Base-by-base conservation (phyloP, 1,140 invertebrate genomes). In the Caenorhabditis briggsae region DNA sequence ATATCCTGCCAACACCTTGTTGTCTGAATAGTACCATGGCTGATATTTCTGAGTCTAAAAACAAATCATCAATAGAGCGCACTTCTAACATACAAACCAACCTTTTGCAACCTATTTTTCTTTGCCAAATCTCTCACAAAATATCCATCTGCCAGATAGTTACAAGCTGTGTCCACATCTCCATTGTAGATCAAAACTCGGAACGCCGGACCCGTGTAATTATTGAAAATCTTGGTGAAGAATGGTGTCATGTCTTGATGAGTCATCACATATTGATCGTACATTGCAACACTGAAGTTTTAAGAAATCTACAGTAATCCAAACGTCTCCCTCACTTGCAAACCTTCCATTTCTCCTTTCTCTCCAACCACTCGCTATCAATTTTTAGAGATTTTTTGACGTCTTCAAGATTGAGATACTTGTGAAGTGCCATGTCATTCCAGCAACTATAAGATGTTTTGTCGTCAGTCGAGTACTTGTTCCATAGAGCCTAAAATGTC, bases 101-200 rank as follows among this genome's bases (percentile, higher is more conserved):
- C 56, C 74, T 64, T 64, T n/a, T 20, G 82, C 14, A 87, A 56
- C 18, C 20, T 43, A 85, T 87, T 59, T 2, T 50, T 55, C 16
- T 20, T 82, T 12, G 88, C 86, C 12, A 89, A 41, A 14, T 82
- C 86, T 23, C 82, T n/a, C 12, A 93, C 91, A 91, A 94, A 94
- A 93, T 93, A 94, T 88, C 94, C 92, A 88, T 94, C 93, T 59
- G 93, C 93, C 2, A 94, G 89, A 88, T 93, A 94, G 87, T 94
- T 94, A 89, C 94, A 94, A 0, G 93, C 93, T 92, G 94, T 93
- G 88, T 94, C 94, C 25, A 93, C 91, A 90, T 94, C 94, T 8
- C 94, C 94, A 89, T 94, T 94, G 90, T 94, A 94, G n/a, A 94
- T 90, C 55, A 94, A 64, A 53, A 88, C 33, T 23, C 87, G 87